These are phyloP conservation scores for Sandelia bainsii DNA, from an alignment of 2,797 vertebrate species.

Conservation along the genomic window DNA sequence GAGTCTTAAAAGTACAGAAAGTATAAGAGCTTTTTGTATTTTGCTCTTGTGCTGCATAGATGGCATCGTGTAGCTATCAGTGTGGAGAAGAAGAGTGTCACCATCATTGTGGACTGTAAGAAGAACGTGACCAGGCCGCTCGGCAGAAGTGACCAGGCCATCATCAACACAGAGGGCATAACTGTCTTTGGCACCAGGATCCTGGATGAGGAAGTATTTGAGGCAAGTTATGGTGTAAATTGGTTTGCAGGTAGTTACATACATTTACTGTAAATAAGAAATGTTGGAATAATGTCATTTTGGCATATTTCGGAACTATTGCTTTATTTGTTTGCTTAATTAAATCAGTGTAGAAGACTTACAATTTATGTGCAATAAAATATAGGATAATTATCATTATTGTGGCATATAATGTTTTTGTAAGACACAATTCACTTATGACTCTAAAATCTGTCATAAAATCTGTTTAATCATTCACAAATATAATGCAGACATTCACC, in stretches of 20 bases:
- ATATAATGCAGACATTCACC: conserved; percentile 31
- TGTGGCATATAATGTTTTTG: background rate
- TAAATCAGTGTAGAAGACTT: background rate
- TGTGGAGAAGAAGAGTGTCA: conserved; percentile 94
- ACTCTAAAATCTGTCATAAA: background rate
- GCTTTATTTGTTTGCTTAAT: too few species aligned
- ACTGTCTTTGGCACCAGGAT: conserved; percentile 97
- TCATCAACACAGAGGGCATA: conserved; percentile 94
- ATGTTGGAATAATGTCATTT: too few species aligned
- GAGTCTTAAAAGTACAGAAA: background rate
- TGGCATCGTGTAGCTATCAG: conserved; percentile 98
- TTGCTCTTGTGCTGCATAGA: conserved; percentile 74
- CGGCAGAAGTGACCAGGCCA: conserved; percentile 86
- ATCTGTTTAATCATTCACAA: conserved; percentile 6
- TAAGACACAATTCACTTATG: background rate
- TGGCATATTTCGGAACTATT: too few species aligned
- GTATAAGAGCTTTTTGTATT: background rate
- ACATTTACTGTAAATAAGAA: too few species aligned
- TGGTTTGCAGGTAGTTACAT: background rate
- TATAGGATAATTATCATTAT: background rate
- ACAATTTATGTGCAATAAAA: background rate
- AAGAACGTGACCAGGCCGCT: conserved; percentile 92
- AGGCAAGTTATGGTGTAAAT: conserved; percentile 84
- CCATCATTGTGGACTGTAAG: conserved; percentile 97
- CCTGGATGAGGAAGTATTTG: conserved; percentile 96